Percentiles rank a stretch among this genome's conserved stretches.
phyloP scores from a whole-genome alignment of 2,113 vertebrate species.

The Furnarius figulus region DNA sequence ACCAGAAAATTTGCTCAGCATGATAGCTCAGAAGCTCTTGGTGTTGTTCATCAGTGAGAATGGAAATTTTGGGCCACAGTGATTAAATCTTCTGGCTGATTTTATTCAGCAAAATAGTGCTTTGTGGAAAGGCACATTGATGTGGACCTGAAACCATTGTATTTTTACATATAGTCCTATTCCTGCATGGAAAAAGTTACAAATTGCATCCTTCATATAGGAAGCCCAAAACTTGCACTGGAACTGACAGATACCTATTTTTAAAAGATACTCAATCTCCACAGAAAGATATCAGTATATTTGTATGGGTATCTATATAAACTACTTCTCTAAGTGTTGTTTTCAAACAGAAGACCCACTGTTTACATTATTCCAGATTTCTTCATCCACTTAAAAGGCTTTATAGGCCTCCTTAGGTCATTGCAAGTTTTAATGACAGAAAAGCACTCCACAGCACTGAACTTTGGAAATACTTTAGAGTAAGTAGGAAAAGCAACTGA shows the following conservation, averaged over 20 bases:
- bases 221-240: not conserved
- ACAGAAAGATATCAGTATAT: not conserved
- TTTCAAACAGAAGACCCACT: not conserved
- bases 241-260: not conserved
- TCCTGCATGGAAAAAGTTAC: not conserved
- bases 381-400: not conserved
- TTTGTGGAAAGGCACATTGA: not conserved
- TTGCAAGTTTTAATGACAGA: not conserved
- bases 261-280: not conserved
- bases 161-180: not conserved
- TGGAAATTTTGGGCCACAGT: not conserved
- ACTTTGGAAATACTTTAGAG: not conserved
- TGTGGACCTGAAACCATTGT: fast-evolving
- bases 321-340: not conserved
- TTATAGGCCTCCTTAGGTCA: not conserved
- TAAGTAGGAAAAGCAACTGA: not conserved
- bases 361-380: not conserved
- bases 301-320: not conserved
- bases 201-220: not conserved
- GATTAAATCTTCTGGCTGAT: not conserved
- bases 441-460: not conserved
- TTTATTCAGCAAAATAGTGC: not conserved
- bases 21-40: not conserved
- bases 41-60: not conserved
- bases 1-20: not conserved